Evolutionary conservation across 2,113 vertebrate species (phyloP).

Genomic region (Numenius arquata): DNA sequence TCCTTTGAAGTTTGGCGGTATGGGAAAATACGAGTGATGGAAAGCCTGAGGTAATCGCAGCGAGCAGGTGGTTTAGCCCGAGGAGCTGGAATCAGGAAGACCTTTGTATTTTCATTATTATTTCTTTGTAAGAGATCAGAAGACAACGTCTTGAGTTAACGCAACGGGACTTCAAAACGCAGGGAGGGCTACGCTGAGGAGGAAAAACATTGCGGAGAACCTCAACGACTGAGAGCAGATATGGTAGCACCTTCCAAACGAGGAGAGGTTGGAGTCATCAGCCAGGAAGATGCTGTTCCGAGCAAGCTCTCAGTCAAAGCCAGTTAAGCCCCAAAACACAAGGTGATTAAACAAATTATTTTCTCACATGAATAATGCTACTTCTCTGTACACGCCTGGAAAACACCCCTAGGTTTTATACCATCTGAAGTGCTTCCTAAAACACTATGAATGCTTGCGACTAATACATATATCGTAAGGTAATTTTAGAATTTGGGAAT

Average conservation of each 20-base stretch:
- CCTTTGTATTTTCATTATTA: conserved; percentile 1
- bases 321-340: background rate
- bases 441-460: background rate
- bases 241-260: background rate
- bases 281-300: background rate
- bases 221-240: background rate
- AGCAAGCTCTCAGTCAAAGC: background rate
- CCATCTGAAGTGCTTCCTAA: background rate
- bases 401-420: background rate
- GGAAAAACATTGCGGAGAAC: background rate
- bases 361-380: background rate
- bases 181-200: background rate
- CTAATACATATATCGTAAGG: background rate
- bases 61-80: conserved; percentile 6
- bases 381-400: background rate
- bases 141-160: background rate
- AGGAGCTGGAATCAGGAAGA: conserved; percentile 19
- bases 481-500: background rate
- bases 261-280: background rate
- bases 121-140: conserved; percentile 13
- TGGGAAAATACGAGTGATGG: background rate
- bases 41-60: background rate
- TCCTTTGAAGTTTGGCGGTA: conserved; percentile 4
- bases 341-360: background rate
- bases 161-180: background rate